Percentiles rank a stretch among this genome's conserved stretches.
These are phyloP conservation scores for Romanogobio albipinnatus DNA, from an alignment of 2,113 vertebrate species.

Conservation along the genomic window DNA sequence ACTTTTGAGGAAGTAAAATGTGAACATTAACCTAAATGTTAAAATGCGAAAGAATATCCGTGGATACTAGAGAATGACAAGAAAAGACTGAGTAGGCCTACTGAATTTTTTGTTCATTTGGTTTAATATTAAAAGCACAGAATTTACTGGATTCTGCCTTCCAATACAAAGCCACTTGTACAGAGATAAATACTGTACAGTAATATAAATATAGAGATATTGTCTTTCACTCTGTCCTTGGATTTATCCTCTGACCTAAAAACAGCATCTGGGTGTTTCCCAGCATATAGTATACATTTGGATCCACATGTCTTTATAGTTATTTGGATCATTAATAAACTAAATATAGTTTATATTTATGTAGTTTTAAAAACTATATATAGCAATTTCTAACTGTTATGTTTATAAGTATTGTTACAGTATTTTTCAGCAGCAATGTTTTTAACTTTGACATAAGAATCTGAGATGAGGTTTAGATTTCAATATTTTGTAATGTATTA, in stretches of 20 bases:
- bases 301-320: background rate
- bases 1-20: background rate
- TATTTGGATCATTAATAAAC: background rate
- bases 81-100: background rate
- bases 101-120: background rate
- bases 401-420: no score
- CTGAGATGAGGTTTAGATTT: no score
- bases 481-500: background rate
- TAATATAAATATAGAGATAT: background rate
- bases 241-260: background rate
- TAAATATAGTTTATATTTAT: no score
- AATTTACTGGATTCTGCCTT: background rate
- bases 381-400: no score
- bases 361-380: no score
- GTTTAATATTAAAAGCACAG: background rate
- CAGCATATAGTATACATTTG: background rate
- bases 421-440: no score
- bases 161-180: background rate
- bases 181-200: background rate
- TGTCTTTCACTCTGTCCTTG: background rate
- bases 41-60: background rate
- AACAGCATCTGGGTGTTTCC: slow-evolving; percentile 16
- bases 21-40: background rate
- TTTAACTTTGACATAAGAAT: no score
- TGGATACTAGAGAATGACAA: background rate